Evolutionary conservation across 2,797 vertebrate genomes (phyloP).

Genomic region (Lagorchestes hirsutus): DNA sequence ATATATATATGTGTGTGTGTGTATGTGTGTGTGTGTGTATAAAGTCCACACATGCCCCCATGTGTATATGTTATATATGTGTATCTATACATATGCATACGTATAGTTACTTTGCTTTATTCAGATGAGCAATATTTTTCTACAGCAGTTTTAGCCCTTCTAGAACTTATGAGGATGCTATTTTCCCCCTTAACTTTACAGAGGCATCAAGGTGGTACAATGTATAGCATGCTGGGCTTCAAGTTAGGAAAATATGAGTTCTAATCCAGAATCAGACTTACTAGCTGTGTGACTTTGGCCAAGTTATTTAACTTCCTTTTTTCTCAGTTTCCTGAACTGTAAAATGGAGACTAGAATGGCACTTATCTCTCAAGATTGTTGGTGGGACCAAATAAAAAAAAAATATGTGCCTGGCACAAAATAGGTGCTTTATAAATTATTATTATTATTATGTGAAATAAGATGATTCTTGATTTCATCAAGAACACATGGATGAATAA

Average conservation of each 20-base stretch:
- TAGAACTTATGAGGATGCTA: not conserved
- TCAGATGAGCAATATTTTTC: not conserved
- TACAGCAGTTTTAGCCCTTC: not conserved
- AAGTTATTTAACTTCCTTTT: not conserved
- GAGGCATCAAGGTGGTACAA: not conserved
- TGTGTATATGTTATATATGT: not conserved
- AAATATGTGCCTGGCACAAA: not conserved
- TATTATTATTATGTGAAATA: not conserved
- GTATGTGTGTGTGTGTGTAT: no score
- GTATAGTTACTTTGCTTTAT: not conserved
- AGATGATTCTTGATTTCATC: not conserved
- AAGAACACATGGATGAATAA: not conserved
- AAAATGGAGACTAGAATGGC: not conserved
- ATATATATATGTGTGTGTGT: accelerated
- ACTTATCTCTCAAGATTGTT: not conserved
- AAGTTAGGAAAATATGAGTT: not conserved
- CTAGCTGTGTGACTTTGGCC: not conserved
- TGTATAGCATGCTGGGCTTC: not conserved
- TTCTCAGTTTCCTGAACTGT: not conserved
- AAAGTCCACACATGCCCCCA: no score
- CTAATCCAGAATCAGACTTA: not conserved
- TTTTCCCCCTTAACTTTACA: not conserved
- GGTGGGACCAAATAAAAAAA: not conserved
- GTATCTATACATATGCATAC: not conserved
- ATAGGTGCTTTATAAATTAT: not conserved